A percentile compares a stretch with the other conserved stretches of the same genome.
Conservation (phyloP, 2,113 vertebrate species). For the Macroglossus sobrinus region DNA sequence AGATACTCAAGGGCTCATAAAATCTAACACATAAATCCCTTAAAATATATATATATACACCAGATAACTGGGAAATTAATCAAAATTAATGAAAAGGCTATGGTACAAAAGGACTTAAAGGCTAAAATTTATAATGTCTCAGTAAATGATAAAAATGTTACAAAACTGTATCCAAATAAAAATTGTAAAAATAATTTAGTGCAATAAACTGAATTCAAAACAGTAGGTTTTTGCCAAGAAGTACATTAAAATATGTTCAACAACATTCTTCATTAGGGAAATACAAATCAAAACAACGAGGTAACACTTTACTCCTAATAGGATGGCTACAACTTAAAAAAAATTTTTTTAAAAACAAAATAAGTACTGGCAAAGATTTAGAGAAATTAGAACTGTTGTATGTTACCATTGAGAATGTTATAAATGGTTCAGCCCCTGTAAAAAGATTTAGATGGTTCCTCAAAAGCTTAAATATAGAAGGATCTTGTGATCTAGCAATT, state of each 20-base stretch:
- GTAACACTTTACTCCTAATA: background rate
- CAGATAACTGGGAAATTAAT: constrained; percentile 40
- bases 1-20: constrained; percentile 47
- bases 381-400: background rate
- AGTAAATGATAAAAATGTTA: constrained; percentile 18
- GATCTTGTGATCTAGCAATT: background rate
- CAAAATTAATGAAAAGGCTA: constrained; percentile 7
- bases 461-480: background rate
- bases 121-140: constrained; percentile 26
- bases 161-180: background rate
- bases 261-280: background rate
- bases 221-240: background rate
- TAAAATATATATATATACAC: constrained; percentile 23
- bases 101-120: background rate
- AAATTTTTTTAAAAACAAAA: background rate
- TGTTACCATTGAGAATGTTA: background rate
- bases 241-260: background rate
- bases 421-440: background rate
- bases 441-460: background rate
- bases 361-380: background rate
- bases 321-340: background rate
- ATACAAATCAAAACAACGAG: constrained; percentile 13
- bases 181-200: background rate
- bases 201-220: constrained; percentile 11
- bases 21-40: constrained; percentile 42